These are phyloP conservation scores for Plectus sambesii DNA, from an alignment of 1,140 invertebrate species.

Conservation along the genomic window DNA sequence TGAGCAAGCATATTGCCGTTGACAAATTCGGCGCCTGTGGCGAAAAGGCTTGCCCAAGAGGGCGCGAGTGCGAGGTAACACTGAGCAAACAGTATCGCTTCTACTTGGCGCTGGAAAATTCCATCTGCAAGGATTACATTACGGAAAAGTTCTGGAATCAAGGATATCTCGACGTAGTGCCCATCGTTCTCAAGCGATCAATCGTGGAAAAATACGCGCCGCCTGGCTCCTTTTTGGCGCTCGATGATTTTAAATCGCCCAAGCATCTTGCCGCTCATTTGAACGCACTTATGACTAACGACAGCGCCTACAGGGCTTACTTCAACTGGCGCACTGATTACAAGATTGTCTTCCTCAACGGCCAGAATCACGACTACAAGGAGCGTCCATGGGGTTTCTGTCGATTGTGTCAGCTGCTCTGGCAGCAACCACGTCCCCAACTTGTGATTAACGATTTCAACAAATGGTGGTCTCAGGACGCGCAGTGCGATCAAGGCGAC, in stretches of 20 bases:
- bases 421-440: conserved; percentile 8
- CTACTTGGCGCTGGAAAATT: conserved; percentile 64
- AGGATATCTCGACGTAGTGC: conserved; percentile 32
- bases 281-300: conserved; percentile 30
- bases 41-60: conserved; percentile 25
- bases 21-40: conserved; percentile 41
- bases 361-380: conserved; percentile 26
- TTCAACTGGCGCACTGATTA: conserved; percentile 37
- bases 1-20: conserved; percentile 33
- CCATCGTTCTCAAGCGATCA: conserved; percentile 34
- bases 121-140: conserved; percentile 45
- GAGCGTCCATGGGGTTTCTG: conserved; percentile 43
- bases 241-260: conserved; percentile 34
- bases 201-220: conserved; percentile 35
- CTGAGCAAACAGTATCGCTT: conserved; percentile 56
- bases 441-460: conserved; percentile 13
- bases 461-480: conserved; percentile 18
- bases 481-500: too few relatives aligned
- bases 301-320: conserved; percentile 36
- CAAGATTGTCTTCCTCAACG: conserved; percentile 31
- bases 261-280: conserved; percentile 28
- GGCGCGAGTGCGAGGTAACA: conserved; percentile 27
- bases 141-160: conserved; percentile 46
- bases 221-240: conserved; percentile 39
- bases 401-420: conserved; percentile 32